Conservation (phyloP, 2,797 vertebrate genomes). For the Enteromius thamalakanensis region DNA sequence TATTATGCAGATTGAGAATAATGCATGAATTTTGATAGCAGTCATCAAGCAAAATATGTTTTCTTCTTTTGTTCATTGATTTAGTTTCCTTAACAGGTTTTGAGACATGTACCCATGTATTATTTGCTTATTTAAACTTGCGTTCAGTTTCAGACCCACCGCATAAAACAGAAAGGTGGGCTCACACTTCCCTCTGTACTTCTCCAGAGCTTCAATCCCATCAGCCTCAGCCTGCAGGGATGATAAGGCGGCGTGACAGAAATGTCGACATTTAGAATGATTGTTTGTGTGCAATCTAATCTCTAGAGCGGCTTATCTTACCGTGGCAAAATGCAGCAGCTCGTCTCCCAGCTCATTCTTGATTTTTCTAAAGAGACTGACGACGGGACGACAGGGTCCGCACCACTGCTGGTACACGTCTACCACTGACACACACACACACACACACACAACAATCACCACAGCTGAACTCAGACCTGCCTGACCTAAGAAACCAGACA, state of each 20-base stretch:
- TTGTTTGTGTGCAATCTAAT: conserved; percentile 11
- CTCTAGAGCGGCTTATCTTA: conserved; percentile 71
- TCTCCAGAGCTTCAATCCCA: conserved; percentile 84
- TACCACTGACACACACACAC: conserved; percentile 77
- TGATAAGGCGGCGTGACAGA: conserved; percentile 18
- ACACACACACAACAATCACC: background rate
- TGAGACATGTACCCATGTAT: background rate
- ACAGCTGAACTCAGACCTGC: background rate
- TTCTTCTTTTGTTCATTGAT: background rate
- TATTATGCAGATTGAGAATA: background rate
- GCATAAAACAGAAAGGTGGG: conserved; percentile 92
- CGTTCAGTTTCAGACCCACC: conserved; percentile 75
- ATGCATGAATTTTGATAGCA: background rate
- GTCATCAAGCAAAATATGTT: background rate
- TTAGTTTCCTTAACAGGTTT: background rate
- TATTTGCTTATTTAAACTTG: background rate
- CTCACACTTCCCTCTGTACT: conserved; percentile 88
- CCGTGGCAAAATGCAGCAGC: conserved; percentile 89
- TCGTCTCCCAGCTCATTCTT: conserved; percentile 87
- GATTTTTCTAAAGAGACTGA: conserved; percentile 90
- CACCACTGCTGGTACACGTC: conserved; percentile 95
- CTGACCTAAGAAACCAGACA: background rate
- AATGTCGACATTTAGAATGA: conserved; percentile 18
- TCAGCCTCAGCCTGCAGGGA: conserved; percentile 87
- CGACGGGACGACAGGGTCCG: conserved; percentile 88